Base-by-base conservation (phyloP, 2,797 vertebrate genomes). In the Pseudomugil tenellus region DNA sequence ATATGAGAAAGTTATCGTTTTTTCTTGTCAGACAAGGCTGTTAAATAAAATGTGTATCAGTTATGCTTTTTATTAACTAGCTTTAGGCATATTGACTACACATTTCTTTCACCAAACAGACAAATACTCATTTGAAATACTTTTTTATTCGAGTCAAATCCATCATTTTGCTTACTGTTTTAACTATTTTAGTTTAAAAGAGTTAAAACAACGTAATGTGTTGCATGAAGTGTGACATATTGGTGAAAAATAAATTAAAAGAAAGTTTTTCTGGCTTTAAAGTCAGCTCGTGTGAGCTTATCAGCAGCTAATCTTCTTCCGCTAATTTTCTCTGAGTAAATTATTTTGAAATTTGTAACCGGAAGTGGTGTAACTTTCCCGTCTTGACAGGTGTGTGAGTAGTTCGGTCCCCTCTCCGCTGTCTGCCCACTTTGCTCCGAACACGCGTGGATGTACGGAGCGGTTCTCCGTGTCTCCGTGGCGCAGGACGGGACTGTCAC, bases 401-500 rank as follows among this genome's bases (percentile, higher is more conserved):
- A 80, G 72, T 73, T 75, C 21, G 16, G 70, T 41, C 59, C 54
- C 60, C 77, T 23, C 83, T 72, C 67, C 41, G 23, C 77, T 69
- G 58, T 60, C 26, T 34, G 2, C 63, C 4, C 85, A 85, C 74
- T 89, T 35, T 21, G 80, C 67, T 71, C 54, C 0, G 72, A 58
- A 83, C 74, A 76, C 80, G 64, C 71, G 74, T 83, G 70, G 80
- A 73, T 85, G 80, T 55, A 37, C 52, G 53, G 23, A 55, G 29
- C 65, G 19, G 31, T 63, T 32, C 55, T 31, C 84, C 19, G 80
- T 69, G 55, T 79, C 84, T 88, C 81, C 32, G 82, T 74, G 74
- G 74, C 77, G 83, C 87, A 84, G 77, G 79, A 76, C 77, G 58
- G 79, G 68, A 80, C 81, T 32, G 13, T 83, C 84, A 79, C 77